Evolutionary conservation across 2,888 invertebrate genomes (phyloP).

Genomic region (Bellardia pandia): DNA sequence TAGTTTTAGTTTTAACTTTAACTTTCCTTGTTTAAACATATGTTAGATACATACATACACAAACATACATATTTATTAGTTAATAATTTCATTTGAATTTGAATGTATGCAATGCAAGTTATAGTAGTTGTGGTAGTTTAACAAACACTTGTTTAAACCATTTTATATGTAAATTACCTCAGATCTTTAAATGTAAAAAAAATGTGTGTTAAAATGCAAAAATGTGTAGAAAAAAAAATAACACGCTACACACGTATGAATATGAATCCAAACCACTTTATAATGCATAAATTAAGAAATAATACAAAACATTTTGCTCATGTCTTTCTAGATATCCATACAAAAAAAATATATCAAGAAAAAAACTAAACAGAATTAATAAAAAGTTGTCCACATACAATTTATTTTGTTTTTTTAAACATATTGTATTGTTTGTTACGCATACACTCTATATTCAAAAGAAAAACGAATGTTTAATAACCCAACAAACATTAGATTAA

Average conservation of each 20-base stretch:
- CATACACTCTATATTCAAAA: neutral
- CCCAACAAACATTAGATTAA: slow-evolving; percentile 22
- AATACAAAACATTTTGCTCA: slow-evolving; percentile 36
- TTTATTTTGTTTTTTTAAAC: slow-evolving; percentile 1
- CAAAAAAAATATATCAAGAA: neutral
- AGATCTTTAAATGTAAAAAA: slow-evolving; percentile 20
- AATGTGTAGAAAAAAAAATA: neutral
- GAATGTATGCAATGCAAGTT: neutral
- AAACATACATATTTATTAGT: neutral
- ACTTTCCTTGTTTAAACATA: slow-evolving; percentile 13
- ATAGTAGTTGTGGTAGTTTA: slow-evolving; percentile 1
- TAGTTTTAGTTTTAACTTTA: slow-evolving; percentile 9
- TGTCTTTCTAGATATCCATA: slow-evolving; percentile 22
- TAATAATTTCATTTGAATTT: neutral
- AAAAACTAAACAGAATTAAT: neutral
- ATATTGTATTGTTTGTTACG: slow-evolving; percentile 17
- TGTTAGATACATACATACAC: neutral
- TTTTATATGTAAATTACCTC: slow-evolving; percentile 49
- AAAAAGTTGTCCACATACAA: slow-evolving; percentile 31
- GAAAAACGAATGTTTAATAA: neutral
- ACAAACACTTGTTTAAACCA: slow-evolving; percentile 63
- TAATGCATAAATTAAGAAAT: slow-evolving; percentile 54
- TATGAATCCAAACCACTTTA: slow-evolving; percentile 43
- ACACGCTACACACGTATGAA: slow-evolving; percentile 3
- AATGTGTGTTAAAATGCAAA: slow-evolving; percentile 11